Base-by-base conservation (phyloP, 2,888 invertebrate genomes). In the Cephus rjabovi region DNA sequence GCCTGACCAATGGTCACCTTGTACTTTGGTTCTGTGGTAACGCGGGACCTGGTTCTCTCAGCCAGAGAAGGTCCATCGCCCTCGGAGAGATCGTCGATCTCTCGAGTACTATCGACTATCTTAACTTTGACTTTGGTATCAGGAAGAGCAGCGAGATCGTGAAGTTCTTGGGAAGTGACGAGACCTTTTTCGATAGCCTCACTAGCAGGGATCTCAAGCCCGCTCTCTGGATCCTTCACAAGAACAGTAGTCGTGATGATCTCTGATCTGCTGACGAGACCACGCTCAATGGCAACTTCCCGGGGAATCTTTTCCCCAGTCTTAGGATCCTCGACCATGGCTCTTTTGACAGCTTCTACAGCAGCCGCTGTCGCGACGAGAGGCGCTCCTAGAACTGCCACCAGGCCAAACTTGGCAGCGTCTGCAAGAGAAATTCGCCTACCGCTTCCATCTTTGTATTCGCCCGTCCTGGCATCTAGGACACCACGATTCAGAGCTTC, bases 271-370 rank as follows among this genome's bases (percentile, higher is more conserved):
- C 80, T 83, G 12, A 97, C 95, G 79, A 95, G 91, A 11, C 97
- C 97, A 80, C 95, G 93, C 88, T 96, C 94, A 83, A 96, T 94
- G 4, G 98, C 98, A 76, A 96, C 95, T 91, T 96, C 96, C 85
- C 97, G 94, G 1, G 96, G 96, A 83, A 97, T 93, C 88, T 95
- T 95, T 89, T 96, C 95, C 4, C 96, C 97, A 1, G 97, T 96
- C 85, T 94, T 94, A 0, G 98, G 97, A 91, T 98, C 97, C 77
- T 94, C 92, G 23, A 96, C 94, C 93, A 96, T 95, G 4, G 93
- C 93, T 83, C 89, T 90, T 80, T 91, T 92, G 6, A 96, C 93
- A 0, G 95, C 93, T 89, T 95, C 95, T 77, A 95, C 93, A 0
- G 95, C 93, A 83, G 95, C 94, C 79, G 95, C 94, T 1, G 95